Conservation (phyloP, 2,797 vertebrate genomes). For the Anisognathus igniventris region DNA sequence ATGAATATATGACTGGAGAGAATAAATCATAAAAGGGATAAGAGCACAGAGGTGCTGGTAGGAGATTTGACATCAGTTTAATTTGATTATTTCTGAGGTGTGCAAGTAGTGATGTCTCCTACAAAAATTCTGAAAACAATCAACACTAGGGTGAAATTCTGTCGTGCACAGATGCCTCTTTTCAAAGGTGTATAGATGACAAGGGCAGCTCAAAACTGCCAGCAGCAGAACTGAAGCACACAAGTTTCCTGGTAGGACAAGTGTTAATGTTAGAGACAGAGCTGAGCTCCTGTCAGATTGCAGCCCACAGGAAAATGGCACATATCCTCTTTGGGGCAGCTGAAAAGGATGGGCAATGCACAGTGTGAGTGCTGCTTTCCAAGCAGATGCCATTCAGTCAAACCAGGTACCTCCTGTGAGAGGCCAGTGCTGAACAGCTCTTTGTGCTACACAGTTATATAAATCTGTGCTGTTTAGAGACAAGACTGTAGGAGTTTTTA, state of each 20-base stretch:
- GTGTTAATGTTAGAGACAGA: neutral
- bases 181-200: neutral
- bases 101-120: neutral
- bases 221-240: neutral
- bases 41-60: neutral
- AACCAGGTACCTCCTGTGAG: neutral
- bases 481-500: neutral
- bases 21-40: neutral
- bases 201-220: neutral
- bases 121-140: neutral
- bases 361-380: accelerated
- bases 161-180: neutral
- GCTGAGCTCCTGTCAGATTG: neutral
- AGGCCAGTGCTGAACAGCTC: neutral
- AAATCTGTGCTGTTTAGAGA: neutral
- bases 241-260: neutral
- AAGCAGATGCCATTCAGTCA: neutral
- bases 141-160: neutral
- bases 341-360: neutral
- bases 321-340: neutral
- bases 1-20: neutral
- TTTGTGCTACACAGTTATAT: neutral
- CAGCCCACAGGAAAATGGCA: neutral
- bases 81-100: neutral
- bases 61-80: neutral